Conservation (phyloP, 2,888 invertebrate species). For the Hirtodrosophila duncani region DNA sequence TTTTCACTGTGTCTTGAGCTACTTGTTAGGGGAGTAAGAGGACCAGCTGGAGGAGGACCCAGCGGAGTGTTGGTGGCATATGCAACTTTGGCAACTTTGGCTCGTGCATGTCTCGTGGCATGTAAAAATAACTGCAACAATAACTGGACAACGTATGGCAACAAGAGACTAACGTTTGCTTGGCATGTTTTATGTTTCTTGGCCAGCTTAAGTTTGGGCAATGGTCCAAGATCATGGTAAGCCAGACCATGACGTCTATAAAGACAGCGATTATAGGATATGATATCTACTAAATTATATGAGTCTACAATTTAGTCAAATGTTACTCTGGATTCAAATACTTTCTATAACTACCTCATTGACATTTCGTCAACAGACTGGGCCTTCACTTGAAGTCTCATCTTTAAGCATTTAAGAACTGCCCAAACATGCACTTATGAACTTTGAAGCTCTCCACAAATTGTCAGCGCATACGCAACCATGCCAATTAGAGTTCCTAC, state of each 20-base stretch:
- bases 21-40: slow-evolving; percentile 10
- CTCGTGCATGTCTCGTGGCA: slow-evolving; percentile 45
- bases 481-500: slow-evolving; percentile 55
- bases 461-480: slow-evolving; percentile 37
- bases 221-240: too few relatives aligned
- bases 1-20: slow-evolving; percentile 8
- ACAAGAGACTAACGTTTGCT: too few relatives aligned
- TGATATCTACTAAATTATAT: too few relatives aligned
- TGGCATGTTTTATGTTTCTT: too few relatives aligned
- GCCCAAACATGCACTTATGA: slow-evolving; percentile 37
- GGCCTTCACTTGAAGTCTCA: slow-evolving; percentile 11
- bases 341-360: too few relatives aligned
- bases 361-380: too few relatives aligned
- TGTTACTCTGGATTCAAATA: too few relatives aligned
- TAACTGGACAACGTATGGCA: slow-evolving; percentile 40
- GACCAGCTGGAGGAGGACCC: slow-evolving; percentile 8
- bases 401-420: slow-evolving; percentile 20
- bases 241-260: too few relatives aligned
- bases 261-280: too few relatives aligned
- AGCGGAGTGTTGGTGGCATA: not conserved
- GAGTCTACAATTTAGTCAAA: too few relatives aligned
- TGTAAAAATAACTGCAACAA: slow-evolving; percentile 42
- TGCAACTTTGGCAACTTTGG: slow-evolving; percentile 33
- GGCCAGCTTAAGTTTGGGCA: too few relatives aligned
- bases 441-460: slow-evolving; percentile 39